Base-by-base conservation (phyloP, 2,113 vertebrate species). In the Hippocampus comes region DNA sequence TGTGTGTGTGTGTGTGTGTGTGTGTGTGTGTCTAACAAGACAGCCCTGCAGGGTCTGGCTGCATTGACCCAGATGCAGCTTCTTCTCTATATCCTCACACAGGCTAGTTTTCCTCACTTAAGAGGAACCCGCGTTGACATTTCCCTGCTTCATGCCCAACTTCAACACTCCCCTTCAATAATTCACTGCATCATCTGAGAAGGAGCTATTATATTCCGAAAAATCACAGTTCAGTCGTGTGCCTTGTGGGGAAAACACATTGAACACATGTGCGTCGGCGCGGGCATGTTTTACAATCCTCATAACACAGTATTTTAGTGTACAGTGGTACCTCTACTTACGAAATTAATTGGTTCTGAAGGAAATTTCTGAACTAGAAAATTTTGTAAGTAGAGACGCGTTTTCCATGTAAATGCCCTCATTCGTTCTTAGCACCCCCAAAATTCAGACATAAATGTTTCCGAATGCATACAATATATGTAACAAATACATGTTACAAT, bases 21-120 rank as follows among this genome's bases (percentile, higher is more conserved):
- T 51, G 56, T 69, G 68, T 80, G 79, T 79, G 43, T 77, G 69
- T 83, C 84, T 90, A 87, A 90, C 84, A 88, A 88, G 82, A 86
- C 82, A 77, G 79, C 81, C 83, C 84, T 73, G 67, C 59, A 65
- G 85, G 78, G 82, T 75, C 78, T 70, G 82, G 74, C 82, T 80
- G 75, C 81, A 84, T 81, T 82, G 81, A 85, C 82, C 84, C 85
- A 86, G 84, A 83, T 86, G 84, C 78, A 76, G 81, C 42, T 67
- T 74, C 78, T 72, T 67, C 42, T 67, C 68, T 15, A 27, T 55
- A 68, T 76, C 79, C 71, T 75, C 9, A 74, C 51, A 82, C 71
- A 51, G 64, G 76, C 72, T 55, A 74, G 70, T 72, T 82, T 82
- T 73, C 72, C 68, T 23, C 63, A 67, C 66, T 83, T 63, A 63